Percentiles rank a stretch among this genome's conserved stretches.
phyloP scores from a whole-genome alignment of 1,140 invertebrate genomes.

The Cherax quadricarinatus region DNA sequence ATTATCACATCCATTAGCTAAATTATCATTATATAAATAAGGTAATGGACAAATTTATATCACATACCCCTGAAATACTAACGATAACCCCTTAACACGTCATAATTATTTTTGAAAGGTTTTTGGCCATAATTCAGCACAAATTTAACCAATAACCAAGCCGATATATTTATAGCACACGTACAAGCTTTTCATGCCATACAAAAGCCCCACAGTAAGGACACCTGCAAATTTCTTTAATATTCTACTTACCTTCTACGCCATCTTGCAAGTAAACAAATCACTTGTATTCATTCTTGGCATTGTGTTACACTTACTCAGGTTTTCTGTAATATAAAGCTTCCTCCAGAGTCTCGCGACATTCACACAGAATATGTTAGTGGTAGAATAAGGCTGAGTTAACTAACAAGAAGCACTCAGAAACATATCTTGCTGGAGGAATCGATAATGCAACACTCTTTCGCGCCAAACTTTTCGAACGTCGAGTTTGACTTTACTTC shows the following conservation, averaged over 20 bases:
- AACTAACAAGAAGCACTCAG: neutral
- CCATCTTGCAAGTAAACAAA: constrained; percentile 51
- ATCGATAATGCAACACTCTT: constrained; percentile 51
- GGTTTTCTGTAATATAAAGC: neutral
- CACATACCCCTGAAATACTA: neutral
- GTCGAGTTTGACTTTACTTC: neutral
- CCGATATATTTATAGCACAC: no score
- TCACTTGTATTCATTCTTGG: neutral
- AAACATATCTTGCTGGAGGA: neutral
- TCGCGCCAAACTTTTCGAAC: constrained; percentile 51
- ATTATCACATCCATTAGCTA: neutral
- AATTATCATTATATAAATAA: neutral
- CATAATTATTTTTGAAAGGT: no score
- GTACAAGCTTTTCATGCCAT: no score
- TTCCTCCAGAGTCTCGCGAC: neutral
- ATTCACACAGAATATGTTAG: constrained; percentile 7
- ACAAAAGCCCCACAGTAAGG: no score
- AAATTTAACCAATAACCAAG: no score
- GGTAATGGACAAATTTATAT: neutral
- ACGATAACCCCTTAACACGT: no score
- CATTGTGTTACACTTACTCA: neutral
- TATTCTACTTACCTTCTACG: constrained; percentile 35
- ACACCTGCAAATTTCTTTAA: no score
- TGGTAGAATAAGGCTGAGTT: neutral
- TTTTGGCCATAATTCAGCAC: no score